Base-by-base conservation (phyloP, 2,113 vertebrate species). In the Albula goreensis region DNA sequence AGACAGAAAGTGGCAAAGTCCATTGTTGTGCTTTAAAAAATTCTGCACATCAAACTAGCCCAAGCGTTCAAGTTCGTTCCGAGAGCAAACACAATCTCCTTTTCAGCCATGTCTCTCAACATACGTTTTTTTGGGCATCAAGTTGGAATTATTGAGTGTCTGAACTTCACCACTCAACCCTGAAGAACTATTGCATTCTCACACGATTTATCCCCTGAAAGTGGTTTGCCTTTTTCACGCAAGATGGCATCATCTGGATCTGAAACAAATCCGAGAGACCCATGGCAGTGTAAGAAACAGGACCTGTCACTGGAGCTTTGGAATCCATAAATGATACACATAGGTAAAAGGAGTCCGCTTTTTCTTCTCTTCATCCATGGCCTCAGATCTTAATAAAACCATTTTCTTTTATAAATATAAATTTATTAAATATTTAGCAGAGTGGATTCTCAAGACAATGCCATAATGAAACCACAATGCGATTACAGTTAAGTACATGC, bases 381-480 rank as follows among this genome's bases (percentile, higher is more conserved):
- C 88, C 90, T 87, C 88, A 85, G 85, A 11, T 41, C 80, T 93
- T 87, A 94, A 93, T 93, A 91, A 93, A 91, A 85, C 92, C 87
- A 84, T 80, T 90, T 89, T 91, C 86, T 84, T 89, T 90, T 85
- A 84, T 89, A 92, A 92, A 90, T 89, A 88, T 91, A 90, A 89
- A 90, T 89, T 87, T 89, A 91, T 94, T 84, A 93, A 94, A 91
- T 91, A 93, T 94, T 92, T 87, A 93, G 93, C 89, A 87, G 81
- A 22, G 60, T 83, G 85, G 60, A 83, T 81, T 92, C 92, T 91
- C 92, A 82, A 90, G 91, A 94, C 90, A 92, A 86, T 77, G 89
- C 79, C 78, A 87, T 81, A 50, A 80, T 89, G 87, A 91, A 92
- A 90, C 89, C 84, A 84, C 31, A 50, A 78, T 74, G 78, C 81